These are phyloP conservation scores for Sebastes steindachneri DNA, from an alignment of 2,797 vertebrate species.

Conservation along the genomic window DNA sequence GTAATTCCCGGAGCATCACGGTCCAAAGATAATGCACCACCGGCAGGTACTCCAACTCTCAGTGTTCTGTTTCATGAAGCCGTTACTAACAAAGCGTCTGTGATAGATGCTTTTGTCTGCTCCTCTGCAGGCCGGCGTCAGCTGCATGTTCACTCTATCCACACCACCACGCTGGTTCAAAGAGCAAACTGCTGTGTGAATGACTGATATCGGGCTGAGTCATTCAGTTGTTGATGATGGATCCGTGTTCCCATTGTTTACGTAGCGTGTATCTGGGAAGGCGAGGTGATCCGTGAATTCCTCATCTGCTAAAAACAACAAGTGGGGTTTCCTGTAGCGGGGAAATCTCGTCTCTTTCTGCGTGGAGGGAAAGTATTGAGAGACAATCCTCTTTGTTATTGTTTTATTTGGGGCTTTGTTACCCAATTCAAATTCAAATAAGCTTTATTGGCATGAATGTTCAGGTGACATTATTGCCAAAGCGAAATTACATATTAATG, in stretches of 20 bases:
- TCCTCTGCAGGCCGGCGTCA: conserved; percentile 22
- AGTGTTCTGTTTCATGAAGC: conserved; percentile 38
- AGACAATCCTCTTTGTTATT: not conserved
- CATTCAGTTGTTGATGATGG: conserved; percentile 65
- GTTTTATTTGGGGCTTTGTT: not conserved
- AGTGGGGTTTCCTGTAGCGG: conserved; percentile 3
- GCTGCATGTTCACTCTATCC: conserved; percentile 45
- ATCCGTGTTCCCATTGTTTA: conserved; percentile 54
- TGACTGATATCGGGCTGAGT: conserved; percentile 33
- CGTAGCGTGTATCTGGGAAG: conserved; percentile 28
- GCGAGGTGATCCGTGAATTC: conserved; percentile 23
- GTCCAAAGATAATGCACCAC: conserved; percentile 9
- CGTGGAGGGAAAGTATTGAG: not conserved
- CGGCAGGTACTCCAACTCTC: conserved; percentile 20
- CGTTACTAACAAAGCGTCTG: conserved; percentile 28
- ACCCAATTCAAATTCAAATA: too few species aligned
- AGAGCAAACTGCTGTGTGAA: conserved; percentile 50
- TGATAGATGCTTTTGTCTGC: conserved; percentile 48
- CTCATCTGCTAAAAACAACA: conserved; percentile 34
- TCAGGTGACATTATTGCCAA: too few species aligned
- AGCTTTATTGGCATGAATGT: too few species aligned
- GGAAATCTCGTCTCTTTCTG: conserved; percentile 9
- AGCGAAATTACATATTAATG: too few species aligned
- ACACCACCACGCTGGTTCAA: conserved; percentile 43
- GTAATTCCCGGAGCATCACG: not conserved